A percentile compares a stretch with the other conserved stretches of the same genome.
These are phyloP conservation scores for Drosophila kohkoa DNA, from an alignment of 1,140 invertebrate species.

Conservation along the genomic window DNA sequence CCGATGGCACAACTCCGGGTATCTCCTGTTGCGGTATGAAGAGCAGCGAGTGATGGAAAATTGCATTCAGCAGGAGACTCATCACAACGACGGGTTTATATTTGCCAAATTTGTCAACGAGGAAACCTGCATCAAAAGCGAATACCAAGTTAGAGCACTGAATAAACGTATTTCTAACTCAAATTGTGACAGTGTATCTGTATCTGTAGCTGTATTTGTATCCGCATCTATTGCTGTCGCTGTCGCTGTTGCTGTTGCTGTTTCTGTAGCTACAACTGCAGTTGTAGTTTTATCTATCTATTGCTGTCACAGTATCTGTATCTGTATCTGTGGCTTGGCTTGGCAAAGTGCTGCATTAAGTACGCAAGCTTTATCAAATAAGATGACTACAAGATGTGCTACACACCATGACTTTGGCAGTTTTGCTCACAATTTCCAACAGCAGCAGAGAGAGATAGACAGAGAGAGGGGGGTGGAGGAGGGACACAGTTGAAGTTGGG, in stretches of 20 bases:
- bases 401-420: slow-evolving; percentile 24
- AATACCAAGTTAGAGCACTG: slow-evolving; percentile 12
- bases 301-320: slow-evolving; percentile 1
- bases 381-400: slow-evolving; percentile 38
- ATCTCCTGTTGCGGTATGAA: slow-evolving; percentile 91
- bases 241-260: background rate
- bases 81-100: slow-evolving; percentile 92
- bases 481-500: no score
- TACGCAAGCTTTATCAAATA: slow-evolving; percentile 50
- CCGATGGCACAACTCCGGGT: slow-evolving; percentile 89
- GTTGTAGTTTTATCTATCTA: slow-evolving; percentile 10
- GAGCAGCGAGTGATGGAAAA: slow-evolving; percentile 90
- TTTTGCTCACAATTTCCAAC: slow-evolving; percentile 26
- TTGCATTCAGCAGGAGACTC: slow-evolving; percentile 89
- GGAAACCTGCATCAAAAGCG: slow-evolving; percentile 86
- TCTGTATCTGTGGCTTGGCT: slow-evolving; percentile 27
- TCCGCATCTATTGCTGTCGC: slow-evolving; percentile 1
- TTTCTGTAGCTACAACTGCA: slow-evolving; percentile 3
- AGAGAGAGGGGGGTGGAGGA: background rate
- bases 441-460: background rate
- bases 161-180: slow-evolving; percentile 3
- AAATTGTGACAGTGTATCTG: background rate
- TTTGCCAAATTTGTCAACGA: slow-evolving; percentile 92
- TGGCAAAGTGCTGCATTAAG: slow-evolving; percentile 38
- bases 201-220: slow-evolving; percentile 3